Percentiles rank a stretch among this genome's conserved stretches.
Evolutionary conservation across 2,888 invertebrate species (phyloP).

Genomic region (Clanis bilineata): DNA sequence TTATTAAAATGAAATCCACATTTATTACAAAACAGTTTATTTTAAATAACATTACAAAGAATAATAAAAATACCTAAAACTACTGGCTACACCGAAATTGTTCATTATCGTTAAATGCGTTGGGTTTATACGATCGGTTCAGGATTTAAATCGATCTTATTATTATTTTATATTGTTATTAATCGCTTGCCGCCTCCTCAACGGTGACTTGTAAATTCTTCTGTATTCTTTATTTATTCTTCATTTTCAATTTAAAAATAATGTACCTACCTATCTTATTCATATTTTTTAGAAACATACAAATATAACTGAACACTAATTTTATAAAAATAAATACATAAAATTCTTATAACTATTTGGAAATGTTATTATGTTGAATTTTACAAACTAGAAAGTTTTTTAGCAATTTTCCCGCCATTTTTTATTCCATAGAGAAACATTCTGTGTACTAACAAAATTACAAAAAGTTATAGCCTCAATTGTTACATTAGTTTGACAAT

Average conservation of each 20-base stretch:
- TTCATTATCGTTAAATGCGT: background rate
- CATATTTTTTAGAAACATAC: background rate
- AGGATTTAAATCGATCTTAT: no score
- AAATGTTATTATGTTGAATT: background rate
- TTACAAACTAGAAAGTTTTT: background rate
- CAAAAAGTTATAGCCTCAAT: no score
- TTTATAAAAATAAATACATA: background rate
- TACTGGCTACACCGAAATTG: background rate
- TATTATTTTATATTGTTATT: background rate
- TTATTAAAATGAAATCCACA: background rate
- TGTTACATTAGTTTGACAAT: no score
- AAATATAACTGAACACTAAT: background rate
- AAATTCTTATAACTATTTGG: background rate
- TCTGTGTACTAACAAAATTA: no score
- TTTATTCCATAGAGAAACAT: no score
- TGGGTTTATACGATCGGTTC: background rate
- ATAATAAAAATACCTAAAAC: background rate
- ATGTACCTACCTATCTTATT: background rate
- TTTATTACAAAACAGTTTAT: conserved; percentile 14
- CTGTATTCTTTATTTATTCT: no score
- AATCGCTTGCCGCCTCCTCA: background rate
- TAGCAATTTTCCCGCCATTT: no score
- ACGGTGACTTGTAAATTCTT: no score
- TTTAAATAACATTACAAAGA: conserved; percentile 17
- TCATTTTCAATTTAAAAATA: no score